phyloP scores from a whole-genome alignment of 2,113 vertebrate species.

The Microcebus tavaratra region DNA sequence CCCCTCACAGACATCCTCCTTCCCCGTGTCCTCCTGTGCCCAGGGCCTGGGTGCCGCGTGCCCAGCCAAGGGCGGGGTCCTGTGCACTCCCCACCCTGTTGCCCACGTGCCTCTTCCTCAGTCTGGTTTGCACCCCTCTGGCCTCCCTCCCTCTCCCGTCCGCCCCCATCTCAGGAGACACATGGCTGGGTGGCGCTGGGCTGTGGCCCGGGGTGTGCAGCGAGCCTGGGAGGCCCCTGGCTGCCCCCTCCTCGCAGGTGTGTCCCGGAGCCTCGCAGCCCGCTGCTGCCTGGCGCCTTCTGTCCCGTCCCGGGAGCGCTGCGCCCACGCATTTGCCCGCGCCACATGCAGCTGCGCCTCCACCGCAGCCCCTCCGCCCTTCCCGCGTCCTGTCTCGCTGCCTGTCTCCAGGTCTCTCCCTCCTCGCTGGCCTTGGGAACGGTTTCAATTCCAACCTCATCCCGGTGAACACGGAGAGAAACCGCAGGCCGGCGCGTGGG shows the following conservation, averaged over 20 bases:
- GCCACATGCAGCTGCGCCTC: rapidly evolving
- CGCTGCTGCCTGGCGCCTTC: background rate
- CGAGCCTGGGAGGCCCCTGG: rapidly evolving
- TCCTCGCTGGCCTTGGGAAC: conserved; percentile 37
- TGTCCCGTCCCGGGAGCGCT: rapidly evolving
- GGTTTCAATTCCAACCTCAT: background rate
- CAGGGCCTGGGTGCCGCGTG: rapidly evolving
- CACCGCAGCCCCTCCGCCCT: too few relatives aligned
- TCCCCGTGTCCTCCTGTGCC: too few relatives aligned
- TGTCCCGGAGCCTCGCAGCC: background rate
- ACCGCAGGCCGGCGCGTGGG: background rate
- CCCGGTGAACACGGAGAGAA: background rate
- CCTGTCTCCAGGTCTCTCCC: background rate
- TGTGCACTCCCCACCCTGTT: too few relatives aligned
- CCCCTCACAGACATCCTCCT: background rate
- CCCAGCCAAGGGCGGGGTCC: background rate
- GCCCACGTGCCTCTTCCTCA: background rate
- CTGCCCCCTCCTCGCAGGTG: background rate
- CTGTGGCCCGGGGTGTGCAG: background rate
- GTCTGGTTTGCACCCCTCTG: background rate
- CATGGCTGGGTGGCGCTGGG: background rate
- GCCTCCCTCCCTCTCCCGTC: too few relatives aligned
- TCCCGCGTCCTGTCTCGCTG: too few relatives aligned
- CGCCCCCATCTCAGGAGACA: background rate
- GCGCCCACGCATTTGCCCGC: background rate